Conservation (phyloP, 1,140 invertebrate genomes). For the Drosophila sp. region DNA sequence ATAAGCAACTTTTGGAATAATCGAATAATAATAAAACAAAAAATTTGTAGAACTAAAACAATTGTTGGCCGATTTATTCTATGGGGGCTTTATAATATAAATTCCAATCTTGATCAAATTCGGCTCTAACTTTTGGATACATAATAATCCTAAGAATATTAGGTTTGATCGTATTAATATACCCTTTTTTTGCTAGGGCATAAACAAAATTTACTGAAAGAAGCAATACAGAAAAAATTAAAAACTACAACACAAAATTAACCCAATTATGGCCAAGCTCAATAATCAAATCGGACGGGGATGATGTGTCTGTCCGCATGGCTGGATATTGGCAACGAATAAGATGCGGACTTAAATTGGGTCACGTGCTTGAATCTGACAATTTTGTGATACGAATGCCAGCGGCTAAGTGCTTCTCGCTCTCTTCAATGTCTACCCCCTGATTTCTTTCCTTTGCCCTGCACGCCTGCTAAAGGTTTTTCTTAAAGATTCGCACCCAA, state of each 20-base stretch:
- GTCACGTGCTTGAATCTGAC: slow-evolving; percentile 74
- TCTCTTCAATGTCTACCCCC: neutral
- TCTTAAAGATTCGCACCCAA: slow-evolving; percentile 52
- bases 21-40: no score
- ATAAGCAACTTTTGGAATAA: no score
- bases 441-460: slow-evolving; percentile 6
- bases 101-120: no score
- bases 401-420: slow-evolving; percentile 38
- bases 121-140: no score
- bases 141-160: no score
- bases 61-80: no score
- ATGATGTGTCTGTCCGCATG: slow-evolving; percentile 29
- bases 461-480: neutral
- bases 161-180: no score
- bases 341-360: slow-evolving; percentile 57
- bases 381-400: slow-evolving; percentile 55
- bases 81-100: no score
- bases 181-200: no score
- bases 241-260: slow-evolving; percentile 68
- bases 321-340: slow-evolving; percentile 3
- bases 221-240: neutral
- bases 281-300: slow-evolving; percentile 73
- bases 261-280: slow-evolving; percentile 75
- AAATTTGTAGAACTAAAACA: no score
- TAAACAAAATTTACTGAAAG: neutral